Evolutionary conservation across 2,797 vertebrate species (phyloP).

Genomic region (Rhabdophis nuchalis): DNA sequence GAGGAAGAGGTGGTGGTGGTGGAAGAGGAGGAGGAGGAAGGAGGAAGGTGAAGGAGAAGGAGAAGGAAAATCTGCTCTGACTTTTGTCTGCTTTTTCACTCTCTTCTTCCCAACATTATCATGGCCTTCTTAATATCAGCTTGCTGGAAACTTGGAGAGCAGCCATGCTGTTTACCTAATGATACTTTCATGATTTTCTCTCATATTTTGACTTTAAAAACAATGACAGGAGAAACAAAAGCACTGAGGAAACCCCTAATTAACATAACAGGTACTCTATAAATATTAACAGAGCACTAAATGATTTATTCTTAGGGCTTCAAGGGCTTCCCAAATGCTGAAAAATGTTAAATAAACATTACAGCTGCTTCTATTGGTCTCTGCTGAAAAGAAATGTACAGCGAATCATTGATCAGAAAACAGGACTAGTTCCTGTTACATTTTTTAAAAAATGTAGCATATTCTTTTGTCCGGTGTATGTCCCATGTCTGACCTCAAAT

Average conservation of each 20-base stretch:
- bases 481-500: not conserved
- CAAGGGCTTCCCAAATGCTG: not conserved
- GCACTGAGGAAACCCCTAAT: slow-evolving; percentile 5
- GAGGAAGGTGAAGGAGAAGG: too few species aligned
- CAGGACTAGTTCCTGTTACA: not conserved
- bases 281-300: slow-evolving; percentile 17
- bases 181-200: not conserved
- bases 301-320: slow-evolving; percentile 20
- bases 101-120: not conserved
- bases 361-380: not conserved
- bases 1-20: too few species aligned
- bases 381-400: not conserved
- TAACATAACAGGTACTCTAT: slow-evolving; percentile 11
- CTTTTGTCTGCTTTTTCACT: not conserved
- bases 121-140: not conserved
- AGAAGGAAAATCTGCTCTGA: too few species aligned
- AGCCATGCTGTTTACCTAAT: not conserved
- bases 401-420: not conserved
- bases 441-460: not conserved
- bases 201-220: not conserved
- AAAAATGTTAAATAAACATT: slow-evolving; percentile 5
- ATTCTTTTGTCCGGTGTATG: not conserved
- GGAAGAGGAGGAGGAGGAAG: too few species aligned
- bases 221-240: not conserved
- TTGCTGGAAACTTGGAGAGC: not conserved